Conservation (phyloP, 2,888 invertebrate species). For the Limulus polyphemus region DNA sequence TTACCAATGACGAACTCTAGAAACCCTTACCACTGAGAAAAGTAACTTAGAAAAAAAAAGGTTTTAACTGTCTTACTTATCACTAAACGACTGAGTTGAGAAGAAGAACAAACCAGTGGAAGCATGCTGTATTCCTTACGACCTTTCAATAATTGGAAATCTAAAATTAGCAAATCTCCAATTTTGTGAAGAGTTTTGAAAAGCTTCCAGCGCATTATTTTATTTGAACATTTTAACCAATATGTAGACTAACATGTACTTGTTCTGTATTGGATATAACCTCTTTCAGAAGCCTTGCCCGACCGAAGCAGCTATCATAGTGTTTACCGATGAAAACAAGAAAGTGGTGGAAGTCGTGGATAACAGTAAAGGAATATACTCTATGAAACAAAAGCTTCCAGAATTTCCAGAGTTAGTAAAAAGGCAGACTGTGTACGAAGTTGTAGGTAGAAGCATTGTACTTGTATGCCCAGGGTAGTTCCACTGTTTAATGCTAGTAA, state of each 20-base stretch:
- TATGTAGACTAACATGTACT: too few relatives aligned
- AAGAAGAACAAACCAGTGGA: too few relatives aligned
- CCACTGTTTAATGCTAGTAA: background rate
- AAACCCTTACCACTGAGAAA: too few relatives aligned
- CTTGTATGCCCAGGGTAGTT: slow-evolving; percentile 30
- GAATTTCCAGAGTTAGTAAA: slow-evolving; percentile 29
- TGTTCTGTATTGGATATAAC: too few relatives aligned
- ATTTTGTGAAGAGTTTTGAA: slow-evolving; percentile 1
- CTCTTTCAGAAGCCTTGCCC: slow-evolving; percentile 27
- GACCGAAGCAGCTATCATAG: slow-evolving; percentile 29
- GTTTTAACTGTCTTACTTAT: too few relatives aligned
- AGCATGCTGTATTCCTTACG: too few relatives aligned
- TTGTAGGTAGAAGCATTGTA: slow-evolving; percentile 27
- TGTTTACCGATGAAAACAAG: slow-evolving; percentile 44
- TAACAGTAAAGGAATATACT: slow-evolving; percentile 33
- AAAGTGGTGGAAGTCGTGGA: slow-evolving; percentile 46
- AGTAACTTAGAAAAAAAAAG: too few relatives aligned
- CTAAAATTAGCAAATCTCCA: background rate
- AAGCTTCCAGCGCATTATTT: background rate
- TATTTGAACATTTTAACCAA: too few relatives aligned
- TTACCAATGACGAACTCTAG: too few relatives aligned
- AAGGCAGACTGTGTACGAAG: slow-evolving; percentile 30
- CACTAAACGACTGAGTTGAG: too few relatives aligned
- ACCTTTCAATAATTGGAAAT: too few relatives aligned
- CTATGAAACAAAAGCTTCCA: slow-evolving; percentile 26